Evolutionary conservation across 2,888 invertebrate species (phyloP), one percentile per base, ranked within the genome.

Genomic region (Stegophylla sp.): DNA sequence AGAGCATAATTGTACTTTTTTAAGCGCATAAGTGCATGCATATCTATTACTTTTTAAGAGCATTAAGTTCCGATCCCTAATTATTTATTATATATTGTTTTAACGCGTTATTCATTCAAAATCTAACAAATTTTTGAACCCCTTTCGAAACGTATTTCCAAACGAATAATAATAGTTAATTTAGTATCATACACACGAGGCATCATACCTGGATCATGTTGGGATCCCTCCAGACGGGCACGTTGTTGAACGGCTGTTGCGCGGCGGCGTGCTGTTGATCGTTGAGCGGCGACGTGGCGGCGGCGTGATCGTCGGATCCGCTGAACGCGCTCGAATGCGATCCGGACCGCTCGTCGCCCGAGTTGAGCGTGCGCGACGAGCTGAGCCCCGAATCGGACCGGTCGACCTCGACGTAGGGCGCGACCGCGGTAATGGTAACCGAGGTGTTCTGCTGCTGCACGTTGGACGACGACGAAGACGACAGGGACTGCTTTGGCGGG

Each of bases 241-340:
- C 83, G 75, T 82, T 82, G 79, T 77, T 83, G 81, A 82, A 69
- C 73, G 82, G 76, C 64, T 71, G 71, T 81, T 77, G 64, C 79
- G 82, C 81, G 45, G n/a, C n/a, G n/a, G n/a, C 77, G 82, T 66
- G 82, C 23, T 63, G 83, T 82, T 53, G 84, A 79, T 63, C 63
- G 45, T 45, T 45, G 45, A 51, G 15, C 10, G 51, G 64, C 28
- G 66, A 45, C 20, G 45, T 43, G 43, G 45, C 73, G 20, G 53
- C 15, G 17, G 26, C 63, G 5, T 43, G 71, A 13, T 71, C 56
- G 13, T 92, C 92, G 86, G 91, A 90, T 88, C 90, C 90, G 86
- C 92, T 92, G 87, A 92, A 89, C 87, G 92, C 92, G 87, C 92
- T 92, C 87, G 89, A 90, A 83, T 92, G 90, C 87, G 92, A 92